A percentile compares a stretch with the other conserved stretches of the same genome.
phyloP scores from a whole-genome alignment of 1,140 invertebrate genomes.

The Meloidogyne exigua region DNA sequence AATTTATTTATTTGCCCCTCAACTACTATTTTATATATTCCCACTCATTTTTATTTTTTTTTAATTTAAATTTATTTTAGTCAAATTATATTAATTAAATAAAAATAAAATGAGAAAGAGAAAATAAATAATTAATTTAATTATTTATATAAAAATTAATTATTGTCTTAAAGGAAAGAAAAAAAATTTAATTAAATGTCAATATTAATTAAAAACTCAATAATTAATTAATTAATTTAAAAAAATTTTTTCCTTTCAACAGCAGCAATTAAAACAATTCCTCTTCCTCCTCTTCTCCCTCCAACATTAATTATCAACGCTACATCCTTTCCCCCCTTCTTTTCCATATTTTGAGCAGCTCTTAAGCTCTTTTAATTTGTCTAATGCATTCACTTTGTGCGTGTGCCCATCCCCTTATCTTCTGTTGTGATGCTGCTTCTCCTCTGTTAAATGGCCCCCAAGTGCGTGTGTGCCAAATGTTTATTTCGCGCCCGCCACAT shows the following conservation, averaged over 20 bases:
- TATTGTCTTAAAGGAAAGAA: no score
- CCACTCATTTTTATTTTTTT: no score
- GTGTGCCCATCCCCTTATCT: not conserved
- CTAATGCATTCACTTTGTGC: slow-evolving; percentile 17
- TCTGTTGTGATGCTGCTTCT: slow-evolving; percentile 4
- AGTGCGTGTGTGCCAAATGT: slow-evolving; percentile 8
- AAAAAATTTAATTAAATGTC: not conserved
- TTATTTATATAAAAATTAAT: not conserved
- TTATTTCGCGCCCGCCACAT: slow-evolving; percentile 25
- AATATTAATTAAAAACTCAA: slow-evolving; percentile 1
- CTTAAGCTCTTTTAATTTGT: slow-evolving; percentile 33
- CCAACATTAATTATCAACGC: not conserved
- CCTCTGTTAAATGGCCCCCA: not conserved
- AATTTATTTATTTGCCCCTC: no score
- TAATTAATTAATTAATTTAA: not conserved
- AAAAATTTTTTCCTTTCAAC: not conserved
- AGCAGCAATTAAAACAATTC: not conserved
- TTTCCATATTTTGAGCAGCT: not conserved
- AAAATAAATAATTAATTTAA: not conserved
- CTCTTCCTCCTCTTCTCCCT: not conserved
- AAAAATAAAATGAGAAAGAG: not conserved
- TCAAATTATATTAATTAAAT: no score
- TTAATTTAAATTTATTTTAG: no score
- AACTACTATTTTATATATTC: no score
- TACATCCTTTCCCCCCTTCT: not conserved